These are phyloP conservation scores for Limnephilus auricula DNA, from an alignment of 2,888 invertebrate genomes.

Conservation along the genomic window DNA sequence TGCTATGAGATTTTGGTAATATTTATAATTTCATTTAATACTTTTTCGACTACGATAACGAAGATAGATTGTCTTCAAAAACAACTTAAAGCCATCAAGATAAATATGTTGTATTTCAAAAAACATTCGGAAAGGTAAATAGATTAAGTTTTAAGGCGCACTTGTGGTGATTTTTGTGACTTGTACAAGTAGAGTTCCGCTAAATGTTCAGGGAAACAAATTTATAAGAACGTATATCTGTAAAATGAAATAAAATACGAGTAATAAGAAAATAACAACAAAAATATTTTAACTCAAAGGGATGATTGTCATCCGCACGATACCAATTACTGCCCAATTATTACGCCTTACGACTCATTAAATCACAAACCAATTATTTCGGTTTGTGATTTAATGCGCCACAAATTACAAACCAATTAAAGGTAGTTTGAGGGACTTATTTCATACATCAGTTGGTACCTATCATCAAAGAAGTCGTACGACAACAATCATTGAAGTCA, in stretches of 20 bases:
- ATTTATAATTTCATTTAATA: no score
- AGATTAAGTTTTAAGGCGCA: no score
- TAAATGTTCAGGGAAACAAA: not conserved
- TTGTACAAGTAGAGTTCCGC: no score
- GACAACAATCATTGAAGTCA: conserved; percentile 2
- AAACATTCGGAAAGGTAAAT: no score
- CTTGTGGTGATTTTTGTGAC: no score
- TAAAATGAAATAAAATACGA: not conserved
- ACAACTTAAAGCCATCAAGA: no score
- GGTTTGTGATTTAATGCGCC: no score
- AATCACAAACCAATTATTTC: not conserved
- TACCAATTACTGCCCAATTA: not conserved
- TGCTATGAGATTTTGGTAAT: no score
- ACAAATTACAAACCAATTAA: not conserved
- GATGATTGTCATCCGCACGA: not conserved
- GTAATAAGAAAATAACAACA: not conserved
- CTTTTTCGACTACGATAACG: no score
- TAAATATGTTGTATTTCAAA: no score
- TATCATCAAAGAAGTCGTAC: not conserved
- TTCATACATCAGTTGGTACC: not conserved
- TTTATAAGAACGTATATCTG: not conserved
- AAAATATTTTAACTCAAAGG: not conserved
- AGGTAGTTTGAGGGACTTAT: not conserved
- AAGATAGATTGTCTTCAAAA: no score
- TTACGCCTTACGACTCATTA: not conserved